Percentiles rank a stretch among this genome's conserved stretches.
phyloP scores from a whole-genome alignment of 35 echinoderm and acorn worm genomes.

The Eucidaris tribuloides region DNA sequence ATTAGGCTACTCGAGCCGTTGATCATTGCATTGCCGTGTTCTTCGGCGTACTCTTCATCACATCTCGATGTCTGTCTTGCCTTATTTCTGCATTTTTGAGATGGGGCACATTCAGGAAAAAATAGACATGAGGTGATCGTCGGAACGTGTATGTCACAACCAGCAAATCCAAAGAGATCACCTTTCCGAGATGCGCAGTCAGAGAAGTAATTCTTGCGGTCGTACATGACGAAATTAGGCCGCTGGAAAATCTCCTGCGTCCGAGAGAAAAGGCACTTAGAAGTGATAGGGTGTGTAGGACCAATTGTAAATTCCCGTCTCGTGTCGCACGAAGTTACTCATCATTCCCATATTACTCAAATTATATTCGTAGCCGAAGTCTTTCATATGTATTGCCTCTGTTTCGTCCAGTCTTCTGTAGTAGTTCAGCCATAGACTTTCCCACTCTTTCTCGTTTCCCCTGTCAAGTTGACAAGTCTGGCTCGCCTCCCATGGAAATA shows the following conservation, averaged over 20 bases:
- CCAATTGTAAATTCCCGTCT: neutral
- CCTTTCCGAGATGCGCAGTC: too few relatives aligned
- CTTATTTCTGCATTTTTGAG: conserved; percentile 26
- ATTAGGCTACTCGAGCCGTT: too few relatives aligned
- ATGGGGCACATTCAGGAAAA: conserved; percentile 47
- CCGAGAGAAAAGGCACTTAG: neutral
- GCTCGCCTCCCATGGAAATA: neutral
- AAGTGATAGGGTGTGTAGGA: too few relatives aligned
- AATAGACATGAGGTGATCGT: too few relatives aligned
- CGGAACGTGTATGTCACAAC: too few relatives aligned
- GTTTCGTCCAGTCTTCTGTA: neutral
- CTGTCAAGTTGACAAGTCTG: conserved; percentile 1
- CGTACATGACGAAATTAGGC: neutral
- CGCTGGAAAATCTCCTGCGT: neutral
- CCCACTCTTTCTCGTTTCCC: neutral
- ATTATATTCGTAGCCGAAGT: neutral
- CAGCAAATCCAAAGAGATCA: too few relatives aligned
- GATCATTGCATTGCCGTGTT: neutral
- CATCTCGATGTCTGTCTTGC: neutral
- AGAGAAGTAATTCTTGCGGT: neutral
- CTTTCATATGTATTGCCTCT: neutral
- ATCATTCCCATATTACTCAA: neutral
- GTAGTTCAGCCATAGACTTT: neutral
- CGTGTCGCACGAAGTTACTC: neutral
- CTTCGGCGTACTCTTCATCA: neutral